Evolutionary conservation across 2,797 vertebrate species (phyloP).

Genomic region (Decapterus maruadsi): DNA sequence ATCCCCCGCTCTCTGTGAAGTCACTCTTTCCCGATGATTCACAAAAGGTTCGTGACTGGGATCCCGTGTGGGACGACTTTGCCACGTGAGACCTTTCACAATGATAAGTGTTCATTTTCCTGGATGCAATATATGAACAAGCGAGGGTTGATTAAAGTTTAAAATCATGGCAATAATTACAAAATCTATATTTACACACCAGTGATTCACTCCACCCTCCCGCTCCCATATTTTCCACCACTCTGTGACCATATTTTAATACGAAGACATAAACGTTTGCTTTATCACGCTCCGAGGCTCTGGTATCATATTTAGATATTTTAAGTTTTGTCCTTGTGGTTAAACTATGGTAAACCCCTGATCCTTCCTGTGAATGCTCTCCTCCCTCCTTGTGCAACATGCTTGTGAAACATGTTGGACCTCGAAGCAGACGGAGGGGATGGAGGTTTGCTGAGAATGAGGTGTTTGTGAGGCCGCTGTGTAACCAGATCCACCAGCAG

Average conservation of each 20-base stretch:
- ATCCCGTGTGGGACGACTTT: background rate
- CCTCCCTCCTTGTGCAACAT: constrained; percentile 54
- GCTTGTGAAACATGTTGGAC: constrained; percentile 64
- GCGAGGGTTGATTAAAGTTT: background rate
- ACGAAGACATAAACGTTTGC: background rate
- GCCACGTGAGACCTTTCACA: background rate
- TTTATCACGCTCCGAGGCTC: background rate
- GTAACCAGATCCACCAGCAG: constrained; percentile 74
- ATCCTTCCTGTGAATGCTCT: constrained; percentile 14
- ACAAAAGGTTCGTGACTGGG: background rate
- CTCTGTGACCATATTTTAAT: constrained; percentile 1
- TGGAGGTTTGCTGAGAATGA: constrained; percentile 70
- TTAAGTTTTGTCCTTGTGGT: constrained; percentile 3
- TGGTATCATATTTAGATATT: constrained; percentile 19
- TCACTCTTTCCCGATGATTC: background rate
- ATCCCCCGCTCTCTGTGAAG: background rate
- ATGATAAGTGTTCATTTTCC: background rate
- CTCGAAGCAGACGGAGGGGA: constrained; percentile 63
- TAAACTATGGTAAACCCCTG: constrained; percentile 8
- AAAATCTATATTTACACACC: background rate
- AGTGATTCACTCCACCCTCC: background rate
- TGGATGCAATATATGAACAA: background rate
- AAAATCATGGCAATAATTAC: background rate
- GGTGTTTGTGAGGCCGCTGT: constrained; percentile 70
- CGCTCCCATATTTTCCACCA: background rate